Evolutionary conservation across 2,888 invertebrate species (phyloP).

Genomic region (Philaethria dido): DNA sequence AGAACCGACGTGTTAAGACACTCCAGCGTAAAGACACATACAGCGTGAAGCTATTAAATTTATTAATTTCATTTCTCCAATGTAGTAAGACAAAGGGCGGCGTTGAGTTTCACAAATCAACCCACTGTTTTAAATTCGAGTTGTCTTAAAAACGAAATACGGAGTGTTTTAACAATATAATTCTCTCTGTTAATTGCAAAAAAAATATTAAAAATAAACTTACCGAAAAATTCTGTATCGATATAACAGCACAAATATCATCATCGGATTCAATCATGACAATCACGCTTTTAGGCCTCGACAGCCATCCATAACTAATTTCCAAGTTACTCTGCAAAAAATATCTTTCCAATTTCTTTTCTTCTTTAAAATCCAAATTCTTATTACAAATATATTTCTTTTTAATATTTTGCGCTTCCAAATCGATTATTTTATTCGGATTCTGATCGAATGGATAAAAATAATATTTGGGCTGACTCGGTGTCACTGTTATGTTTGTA

Average conservation of each 20-base stretch:
- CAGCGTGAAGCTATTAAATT: no score
- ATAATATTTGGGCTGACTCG: constrained; percentile 79
- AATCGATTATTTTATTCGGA: constrained; percentile 56
- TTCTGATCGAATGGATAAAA: constrained; percentile 80
- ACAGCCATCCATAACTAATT: constrained; percentile 58
- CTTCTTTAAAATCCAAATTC: constrained; percentile 54
- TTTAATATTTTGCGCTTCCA: constrained; percentile 57
- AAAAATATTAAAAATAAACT: background rate
- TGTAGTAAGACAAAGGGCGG: no score
- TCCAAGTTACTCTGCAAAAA: constrained; percentile 51
- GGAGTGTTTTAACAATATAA: no score
- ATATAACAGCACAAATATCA: constrained; percentile 89
- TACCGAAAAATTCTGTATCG: constrained; percentile 90
- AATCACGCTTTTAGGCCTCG: constrained; percentile 80
- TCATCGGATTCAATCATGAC: constrained; percentile 86
- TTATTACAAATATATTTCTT: constrained; percentile 85
- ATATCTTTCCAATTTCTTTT: constrained; percentile 50
- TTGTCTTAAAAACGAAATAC: no score
- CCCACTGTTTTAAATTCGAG: no score
- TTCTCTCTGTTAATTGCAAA: no score
- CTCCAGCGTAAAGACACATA: no score
- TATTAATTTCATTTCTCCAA: no score
- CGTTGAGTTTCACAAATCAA: no score
- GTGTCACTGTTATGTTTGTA: constrained; percentile 73
- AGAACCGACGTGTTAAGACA: no score